A percentile compares a stretch with the other conserved stretches of the same genome.
Conservation (phyloP, 2,888 invertebrate species). For the Alitta virens region DNA sequence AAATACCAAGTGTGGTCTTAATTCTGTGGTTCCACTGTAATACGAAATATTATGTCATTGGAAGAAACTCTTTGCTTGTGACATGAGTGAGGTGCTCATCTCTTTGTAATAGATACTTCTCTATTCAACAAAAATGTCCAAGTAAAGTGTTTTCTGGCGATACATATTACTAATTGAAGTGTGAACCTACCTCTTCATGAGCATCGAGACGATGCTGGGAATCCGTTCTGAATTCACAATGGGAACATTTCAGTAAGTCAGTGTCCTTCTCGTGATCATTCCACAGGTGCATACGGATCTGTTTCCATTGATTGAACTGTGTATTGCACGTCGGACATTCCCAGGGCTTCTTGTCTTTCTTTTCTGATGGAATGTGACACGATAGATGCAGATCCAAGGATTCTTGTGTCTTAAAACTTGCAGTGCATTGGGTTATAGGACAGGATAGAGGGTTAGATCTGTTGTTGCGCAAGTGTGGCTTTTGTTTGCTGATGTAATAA, state of each 20-base stretch:
- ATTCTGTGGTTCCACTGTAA: no score
- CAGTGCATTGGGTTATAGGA: constrained; percentile 10
- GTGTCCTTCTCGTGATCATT: constrained; percentile 73
- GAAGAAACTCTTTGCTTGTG: background rate
- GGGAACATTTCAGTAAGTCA: constrained; percentile 71
- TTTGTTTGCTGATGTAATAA: constrained; percentile 12
- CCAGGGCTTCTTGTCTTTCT: constrained; percentile 1
- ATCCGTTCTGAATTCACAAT: constrained; percentile 37
- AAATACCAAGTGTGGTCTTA: no score
- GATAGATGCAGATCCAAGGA: constrained; percentile 68
- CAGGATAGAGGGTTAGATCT: constrained; percentile 6
- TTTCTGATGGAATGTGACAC: constrained; percentile 61
- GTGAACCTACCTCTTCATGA: constrained; percentile 3
- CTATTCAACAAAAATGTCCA: no score
- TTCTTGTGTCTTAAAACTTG: constrained; percentile 61
- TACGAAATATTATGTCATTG: constrained; percentile 60
- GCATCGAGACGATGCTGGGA: constrained; percentile 36
- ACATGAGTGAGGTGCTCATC: no score
- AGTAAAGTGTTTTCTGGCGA: no score
- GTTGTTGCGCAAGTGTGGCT: background rate
- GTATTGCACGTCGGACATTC: constrained; percentile 37
- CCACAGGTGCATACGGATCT: constrained; percentile 71
- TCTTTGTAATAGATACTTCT: no score
- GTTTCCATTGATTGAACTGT: constrained; percentile 65
- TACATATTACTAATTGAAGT: no score